Base-by-base conservation (phyloP, 2,888 invertebrate species). In the Tetropium fuscum region DNA sequence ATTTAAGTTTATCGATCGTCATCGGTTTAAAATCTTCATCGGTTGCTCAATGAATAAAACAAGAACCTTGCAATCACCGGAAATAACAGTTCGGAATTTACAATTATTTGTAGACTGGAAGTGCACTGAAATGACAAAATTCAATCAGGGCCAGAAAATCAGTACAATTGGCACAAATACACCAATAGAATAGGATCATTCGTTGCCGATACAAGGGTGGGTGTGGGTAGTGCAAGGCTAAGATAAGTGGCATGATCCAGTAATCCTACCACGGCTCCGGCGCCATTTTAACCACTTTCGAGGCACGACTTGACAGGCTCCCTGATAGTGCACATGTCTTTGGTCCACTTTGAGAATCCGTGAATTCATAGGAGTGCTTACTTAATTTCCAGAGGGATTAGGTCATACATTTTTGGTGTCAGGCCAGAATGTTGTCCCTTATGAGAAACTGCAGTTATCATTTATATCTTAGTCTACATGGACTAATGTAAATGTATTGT, bases 101-200 rank as follows among this genome's bases (percentile, higher is more conserved):
- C 60, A 62, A 66, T 64, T 60, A 65, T 61, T 56, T 49, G 34
- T 15, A 43, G 58, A 47, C 38, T 41, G 45, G 44, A 56, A 55
- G 56, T 58, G 58, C 67, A 63, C 30, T 58, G 59, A 63, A 66
- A 63, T 63, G 68, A 60, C 66, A 56, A 64, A 69, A 73, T 72
- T 71, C 74, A 74, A 74, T 74, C 74, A 70, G 71, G 70, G 60
- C 72, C 67, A 66, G 69, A 73, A 72, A 74, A 74, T 74, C 74
- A 68, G 70, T 65, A 69, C 70, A 75, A 74, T 75, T 74, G 74
- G 67, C 63, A 68, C 75, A 72, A 72, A 36, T 72, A 67, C 66
- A 57, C 48, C 38, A 56, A 20, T 53, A 64, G 67, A 72, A 72
- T 72, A 53, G 71, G 69, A 72, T 68, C 72, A 71, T 72, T 65